phyloP scores from a whole-genome alignment of 2,113 vertebrate species.

The Plecotus auritus region DNA sequence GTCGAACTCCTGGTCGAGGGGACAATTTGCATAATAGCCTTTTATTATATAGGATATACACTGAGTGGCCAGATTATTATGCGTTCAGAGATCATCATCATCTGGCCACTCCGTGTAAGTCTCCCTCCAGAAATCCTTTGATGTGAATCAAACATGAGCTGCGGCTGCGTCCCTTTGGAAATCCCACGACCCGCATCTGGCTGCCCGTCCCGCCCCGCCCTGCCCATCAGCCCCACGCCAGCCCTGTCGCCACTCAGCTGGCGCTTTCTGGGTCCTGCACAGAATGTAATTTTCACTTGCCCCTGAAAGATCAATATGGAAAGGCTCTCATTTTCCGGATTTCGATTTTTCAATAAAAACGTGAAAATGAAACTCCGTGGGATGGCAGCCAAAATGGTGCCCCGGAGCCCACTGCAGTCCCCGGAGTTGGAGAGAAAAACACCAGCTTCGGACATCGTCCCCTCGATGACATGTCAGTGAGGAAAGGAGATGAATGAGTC shows the following conservation, averaged over 20 bases:
- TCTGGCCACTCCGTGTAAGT: not conserved
- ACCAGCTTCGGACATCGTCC: not conserved
- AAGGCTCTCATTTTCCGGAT: slow-evolving; percentile 80
- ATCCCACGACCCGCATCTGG: not conserved
- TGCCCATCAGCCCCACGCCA: not conserved
- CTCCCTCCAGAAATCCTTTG: not conserved
- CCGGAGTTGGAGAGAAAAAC: not conserved
- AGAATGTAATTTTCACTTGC: slow-evolving; percentile 84
- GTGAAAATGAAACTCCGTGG: slow-evolving; percentile 81
- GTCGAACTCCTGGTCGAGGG: too few relatives aligned
- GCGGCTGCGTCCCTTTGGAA: slow-evolving; percentile 36
- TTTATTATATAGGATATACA: too few relatives aligned
- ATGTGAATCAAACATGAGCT: not conserved
- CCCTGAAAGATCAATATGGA: slow-evolving; percentile 82
- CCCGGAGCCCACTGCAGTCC: slow-evolving; percentile 42
- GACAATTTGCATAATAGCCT: too few relatives aligned
- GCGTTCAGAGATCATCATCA: too few relatives aligned
- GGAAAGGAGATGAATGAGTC: not conserved
- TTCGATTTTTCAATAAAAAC: slow-evolving; percentile 82
- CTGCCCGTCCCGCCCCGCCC: not conserved
- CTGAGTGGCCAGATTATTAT: too few relatives aligned
- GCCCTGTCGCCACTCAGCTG: not conserved
- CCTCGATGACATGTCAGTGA: not conserved
- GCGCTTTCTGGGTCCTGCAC: slow-evolving; percentile 64
- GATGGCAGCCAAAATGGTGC: slow-evolving; percentile 73